These are phyloP conservation scores for Coelinius sp. DNA, from an alignment of 2,888 invertebrate species.

Conservation along the genomic window DNA sequence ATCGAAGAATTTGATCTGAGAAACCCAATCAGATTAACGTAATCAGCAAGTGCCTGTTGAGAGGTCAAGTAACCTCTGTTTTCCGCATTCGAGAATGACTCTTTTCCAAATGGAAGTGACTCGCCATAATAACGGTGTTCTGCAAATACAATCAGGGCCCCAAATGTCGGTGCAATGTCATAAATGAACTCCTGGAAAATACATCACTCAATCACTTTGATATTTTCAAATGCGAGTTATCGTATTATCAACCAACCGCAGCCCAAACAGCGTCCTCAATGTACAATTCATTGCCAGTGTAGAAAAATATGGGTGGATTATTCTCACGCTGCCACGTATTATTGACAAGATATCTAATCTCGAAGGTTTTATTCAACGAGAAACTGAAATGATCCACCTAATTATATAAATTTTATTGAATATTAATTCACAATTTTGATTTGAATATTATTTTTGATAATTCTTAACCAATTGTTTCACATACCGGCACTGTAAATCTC, in stretches of 20 bases:
- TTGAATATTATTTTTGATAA: neutral
- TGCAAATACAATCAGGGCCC: slow-evolving; percentile 81
- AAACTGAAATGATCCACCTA: slow-evolving; percentile 91
- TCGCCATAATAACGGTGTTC: slow-evolving; percentile 97
- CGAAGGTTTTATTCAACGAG: slow-evolving; percentile 80
- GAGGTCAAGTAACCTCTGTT: slow-evolving; percentile 88
- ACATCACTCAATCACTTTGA: neutral
- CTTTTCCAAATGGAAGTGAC: slow-evolving; percentile 87
- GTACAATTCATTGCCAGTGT: slow-evolving; percentile 96
- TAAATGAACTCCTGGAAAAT: slow-evolving; percentile 79
- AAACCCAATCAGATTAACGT: slow-evolving; percentile 82
- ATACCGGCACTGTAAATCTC: neutral
- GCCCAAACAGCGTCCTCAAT: slow-evolving; percentile 92
- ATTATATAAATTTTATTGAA: slow-evolving; percentile 43
- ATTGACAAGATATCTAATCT: slow-evolving; percentile 86
- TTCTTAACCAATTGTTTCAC: neutral
- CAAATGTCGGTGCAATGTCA: slow-evolving; percentile 86
- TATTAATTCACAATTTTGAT: neutral
- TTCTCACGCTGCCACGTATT: slow-evolving; percentile 79
- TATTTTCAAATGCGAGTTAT: neutral
- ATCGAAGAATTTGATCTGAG: slow-evolving; percentile 73
- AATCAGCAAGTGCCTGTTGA: slow-evolving; percentile 95
- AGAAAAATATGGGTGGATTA: slow-evolving; percentile 89
- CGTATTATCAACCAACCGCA: slow-evolving; percentile 79
- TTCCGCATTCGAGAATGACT: slow-evolving; percentile 78